Evolutionary conservation across 2,797 vertebrate species (phyloP).

Genomic region (Macroramphosus scolopax): DNA sequence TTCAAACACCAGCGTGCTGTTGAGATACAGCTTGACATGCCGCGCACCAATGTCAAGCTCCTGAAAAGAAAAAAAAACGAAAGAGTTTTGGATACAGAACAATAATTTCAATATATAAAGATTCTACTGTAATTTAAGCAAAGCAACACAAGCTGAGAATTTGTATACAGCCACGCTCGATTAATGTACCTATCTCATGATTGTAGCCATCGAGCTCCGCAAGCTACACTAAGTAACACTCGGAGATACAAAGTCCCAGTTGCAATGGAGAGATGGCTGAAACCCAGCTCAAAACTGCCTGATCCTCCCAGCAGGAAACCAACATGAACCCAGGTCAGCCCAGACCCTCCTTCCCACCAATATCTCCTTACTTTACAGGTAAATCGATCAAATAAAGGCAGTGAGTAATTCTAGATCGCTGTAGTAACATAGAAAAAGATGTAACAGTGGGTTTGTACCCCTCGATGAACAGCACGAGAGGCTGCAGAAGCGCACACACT

Average conservation of each 20-base stretch:
- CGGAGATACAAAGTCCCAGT: constrained; percentile 28
- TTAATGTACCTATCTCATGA: no score
- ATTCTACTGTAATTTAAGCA: constrained; percentile 16
- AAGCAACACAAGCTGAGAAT: neutral
- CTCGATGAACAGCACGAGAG: constrained; percentile 39
- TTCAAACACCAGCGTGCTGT: constrained; percentile 87
- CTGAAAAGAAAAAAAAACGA: constrained; percentile 65
- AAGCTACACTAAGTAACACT: constrained; percentile 39
- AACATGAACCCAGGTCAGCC: constrained; percentile 2
- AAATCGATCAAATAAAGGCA: constrained; percentile 3
- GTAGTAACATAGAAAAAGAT: constrained; percentile 6
- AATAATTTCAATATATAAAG: no score
- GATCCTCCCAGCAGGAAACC: constrained; percentile 23
- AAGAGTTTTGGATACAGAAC: no score
- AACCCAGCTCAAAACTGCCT: constrained; percentile 33
- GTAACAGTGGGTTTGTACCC: constrained; percentile 18
- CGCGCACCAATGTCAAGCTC: constrained; percentile 86
- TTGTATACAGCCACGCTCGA: no score
- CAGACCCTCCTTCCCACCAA: neutral
- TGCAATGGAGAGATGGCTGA: constrained; percentile 23
- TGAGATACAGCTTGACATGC: constrained; percentile 86
- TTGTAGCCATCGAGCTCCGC: no score
- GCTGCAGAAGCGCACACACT: constrained; percentile 47
- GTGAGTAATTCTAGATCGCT: constrained; percentile 2
- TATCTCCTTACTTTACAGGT: constrained; percentile 51